Conservation (phyloP, 2,888 invertebrate species). For the Shargacucullia verbasci region DNA sequence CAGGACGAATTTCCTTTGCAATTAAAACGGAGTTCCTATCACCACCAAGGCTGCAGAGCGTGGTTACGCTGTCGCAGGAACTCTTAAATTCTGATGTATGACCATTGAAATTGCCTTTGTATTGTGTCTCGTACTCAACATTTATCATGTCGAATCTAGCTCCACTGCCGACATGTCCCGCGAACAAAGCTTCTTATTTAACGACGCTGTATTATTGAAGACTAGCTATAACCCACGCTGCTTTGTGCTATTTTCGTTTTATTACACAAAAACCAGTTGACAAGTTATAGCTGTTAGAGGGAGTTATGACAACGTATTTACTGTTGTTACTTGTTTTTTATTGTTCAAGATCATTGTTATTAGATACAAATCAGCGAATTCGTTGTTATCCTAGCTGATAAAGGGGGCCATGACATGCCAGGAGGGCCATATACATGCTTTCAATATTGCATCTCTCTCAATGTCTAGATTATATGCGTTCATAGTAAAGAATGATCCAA, state of each 20-base stretch:
- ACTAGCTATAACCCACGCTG: slow-evolving; percentile 41
- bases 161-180: slow-evolving; percentile 41
- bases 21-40: slow-evolving; percentile 45
- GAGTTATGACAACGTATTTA: slow-evolving; percentile 43
- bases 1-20: slow-evolving; percentile 47
- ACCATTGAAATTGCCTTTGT: slow-evolving; percentile 55
- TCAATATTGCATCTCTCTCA: no score
- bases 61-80: slow-evolving; percentile 27
- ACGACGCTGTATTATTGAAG: slow-evolving; percentile 57
- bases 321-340: slow-evolving; percentile 33
- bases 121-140: slow-evolving; percentile 52
- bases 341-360: slow-evolving; percentile 23
- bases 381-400: no score
- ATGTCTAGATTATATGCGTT: no score
- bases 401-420: no score
- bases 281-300: slow-evolving; percentile 30
- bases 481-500: no score
- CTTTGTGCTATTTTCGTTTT: slow-evolving; percentile 45
- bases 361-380: slow-evolving; percentile 19
- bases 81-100: slow-evolving; percentile 55
- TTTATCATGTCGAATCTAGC: slow-evolving; percentile 59
- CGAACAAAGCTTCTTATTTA: slow-evolving; percentile 61
- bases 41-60: slow-evolving; percentile 30
- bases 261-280: slow-evolving; percentile 39
- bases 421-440: no score